A percentile compares a stretch with the other conserved stretches of the same genome.
phyloP scores from a whole-genome alignment of 2,888 invertebrate genomes.

The Hetaerina titia region DNA sequence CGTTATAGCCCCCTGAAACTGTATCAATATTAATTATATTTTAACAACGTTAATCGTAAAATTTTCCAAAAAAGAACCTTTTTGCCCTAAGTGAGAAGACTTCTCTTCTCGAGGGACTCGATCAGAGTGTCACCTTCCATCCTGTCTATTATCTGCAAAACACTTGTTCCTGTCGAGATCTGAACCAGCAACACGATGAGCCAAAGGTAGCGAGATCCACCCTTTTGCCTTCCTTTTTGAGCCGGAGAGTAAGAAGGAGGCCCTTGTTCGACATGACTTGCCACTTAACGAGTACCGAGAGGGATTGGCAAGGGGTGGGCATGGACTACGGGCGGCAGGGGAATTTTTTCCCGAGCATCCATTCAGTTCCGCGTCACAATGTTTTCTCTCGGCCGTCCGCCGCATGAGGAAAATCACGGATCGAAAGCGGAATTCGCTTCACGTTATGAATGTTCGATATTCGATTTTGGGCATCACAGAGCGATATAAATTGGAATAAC shows the following conservation, averaged over 20 bases:
- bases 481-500: neutral
- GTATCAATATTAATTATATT: neutral
- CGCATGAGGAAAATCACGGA: neutral
- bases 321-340: neutral
- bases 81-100: neutral
- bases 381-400: neutral
- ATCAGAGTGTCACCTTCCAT: neutral
- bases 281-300: conserved; percentile 60
- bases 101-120: neutral
- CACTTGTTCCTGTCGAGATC: conserved; percentile 49
- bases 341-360: neutral
- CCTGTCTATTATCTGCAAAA: conserved; percentile 45
- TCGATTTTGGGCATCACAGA: neutral
- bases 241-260: conserved; percentile 40
- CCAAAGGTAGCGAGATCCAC: conserved; percentile 26
- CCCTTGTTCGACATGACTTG: conserved; percentile 58
- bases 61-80: neutral
- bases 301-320: conserved; percentile 30
- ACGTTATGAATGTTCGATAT: neutral
- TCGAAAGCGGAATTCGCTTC: neutral
- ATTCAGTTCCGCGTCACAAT: conserved; percentile 26
- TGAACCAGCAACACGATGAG: conserved; percentile 45
- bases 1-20: neutral
- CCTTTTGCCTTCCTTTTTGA: neutral
- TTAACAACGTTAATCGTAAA: neutral